Conservation (phyloP, 2,888 invertebrate genomes). For the Amphipyra tragopoginis region DNA sequence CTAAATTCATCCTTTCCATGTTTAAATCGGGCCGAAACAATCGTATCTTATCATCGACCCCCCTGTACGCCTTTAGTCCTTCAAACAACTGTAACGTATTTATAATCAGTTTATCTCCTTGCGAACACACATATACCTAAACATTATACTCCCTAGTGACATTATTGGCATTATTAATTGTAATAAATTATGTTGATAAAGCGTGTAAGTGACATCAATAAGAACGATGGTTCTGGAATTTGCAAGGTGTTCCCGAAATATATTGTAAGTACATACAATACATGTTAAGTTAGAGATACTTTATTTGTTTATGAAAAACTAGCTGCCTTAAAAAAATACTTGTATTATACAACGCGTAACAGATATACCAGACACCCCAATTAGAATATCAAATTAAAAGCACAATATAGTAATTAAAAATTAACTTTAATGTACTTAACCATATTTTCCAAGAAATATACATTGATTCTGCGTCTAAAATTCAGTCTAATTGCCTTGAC, state of each 20-base stretch:
- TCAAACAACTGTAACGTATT: slow-evolving; percentile 95
- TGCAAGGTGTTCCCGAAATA: slow-evolving; percentile 3
- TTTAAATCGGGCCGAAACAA: slow-evolving; percentile 98
- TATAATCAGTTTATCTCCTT: slow-evolving; percentile 46
- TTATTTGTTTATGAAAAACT: too few species aligned
- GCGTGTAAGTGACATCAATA: slow-evolving; percentile 16
- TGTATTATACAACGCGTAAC: too few species aligned
- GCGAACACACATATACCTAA: slow-evolving; percentile 17
- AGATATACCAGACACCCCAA: too few species aligned
- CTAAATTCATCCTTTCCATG: slow-evolving; percentile 97
- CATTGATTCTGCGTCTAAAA: too few species aligned
- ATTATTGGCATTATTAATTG: slow-evolving; percentile 41
- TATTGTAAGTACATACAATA: not conserved
- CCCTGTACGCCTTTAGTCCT: slow-evolving; percentile 99
- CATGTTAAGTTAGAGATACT: too few species aligned
- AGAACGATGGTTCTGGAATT: slow-evolving; percentile 20
- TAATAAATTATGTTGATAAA: slow-evolving; percentile 32
- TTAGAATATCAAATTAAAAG: too few species aligned
- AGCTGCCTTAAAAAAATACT: too few species aligned
- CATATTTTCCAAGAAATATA: too few species aligned
- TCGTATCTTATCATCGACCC: slow-evolving; percentile 97
- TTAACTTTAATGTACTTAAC: too few species aligned
- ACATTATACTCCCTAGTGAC: slow-evolving; percentile 31
- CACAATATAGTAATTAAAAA: too few species aligned
- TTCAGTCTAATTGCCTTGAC: too few species aligned